These are phyloP conservation scores for Tympanuchus pallidicinctus DNA, from an alignment of 2,113 vertebrate species.

Conservation along the genomic window DNA sequence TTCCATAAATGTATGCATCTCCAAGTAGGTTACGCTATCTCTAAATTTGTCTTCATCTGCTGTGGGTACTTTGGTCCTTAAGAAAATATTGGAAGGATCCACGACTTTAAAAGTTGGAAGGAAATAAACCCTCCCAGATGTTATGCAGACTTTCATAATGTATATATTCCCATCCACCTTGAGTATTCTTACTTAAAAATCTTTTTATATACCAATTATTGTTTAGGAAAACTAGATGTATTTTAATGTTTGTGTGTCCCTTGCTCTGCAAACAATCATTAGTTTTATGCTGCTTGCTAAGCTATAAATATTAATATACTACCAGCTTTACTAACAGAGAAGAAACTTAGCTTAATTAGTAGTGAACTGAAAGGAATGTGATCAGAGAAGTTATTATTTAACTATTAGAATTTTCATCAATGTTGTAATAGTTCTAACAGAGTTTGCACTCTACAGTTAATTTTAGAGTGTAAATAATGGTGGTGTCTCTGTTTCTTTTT, in stretches of 20 bases:
- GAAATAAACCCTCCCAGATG: slow-evolving; percentile 24
- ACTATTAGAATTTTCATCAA: not conserved
- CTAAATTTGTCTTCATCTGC: not conserved
- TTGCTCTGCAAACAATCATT: slow-evolving; percentile 34
- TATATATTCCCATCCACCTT: slow-evolving; percentile 27
- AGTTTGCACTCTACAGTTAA: not conserved
- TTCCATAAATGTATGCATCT: not conserved
- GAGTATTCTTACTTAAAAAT: slow-evolving; percentile 33
- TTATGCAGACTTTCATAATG: slow-evolving; percentile 49
- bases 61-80: not conserved
- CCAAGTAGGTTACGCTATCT: not conserved
- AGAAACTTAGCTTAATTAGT: slow-evolving; percentile 27
- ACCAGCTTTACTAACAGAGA: not conserved
- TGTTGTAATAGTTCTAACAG: not conserved
- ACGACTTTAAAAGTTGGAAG: slow-evolving; percentile 32
- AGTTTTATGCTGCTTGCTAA: slow-evolving; percentile 42
- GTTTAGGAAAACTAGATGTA: slow-evolving; percentile 26
- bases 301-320: slow-evolving; percentile 56
- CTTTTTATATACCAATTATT: slow-evolving; percentile 17
- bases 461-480: slow-evolving; percentile 40
- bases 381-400: slow-evolving; percentile 3
- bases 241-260: slow-evolving; percentile 42
- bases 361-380: slow-evolving; percentile 27
- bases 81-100: slow-evolving; percentile 23
- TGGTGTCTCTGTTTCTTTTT: not conserved